Percentiles rank a stretch among this genome's conserved stretches.
phyloP scores from a whole-genome alignment of 92 coral and sea anemone genomes.

The Paragorgia papillata region DNA sequence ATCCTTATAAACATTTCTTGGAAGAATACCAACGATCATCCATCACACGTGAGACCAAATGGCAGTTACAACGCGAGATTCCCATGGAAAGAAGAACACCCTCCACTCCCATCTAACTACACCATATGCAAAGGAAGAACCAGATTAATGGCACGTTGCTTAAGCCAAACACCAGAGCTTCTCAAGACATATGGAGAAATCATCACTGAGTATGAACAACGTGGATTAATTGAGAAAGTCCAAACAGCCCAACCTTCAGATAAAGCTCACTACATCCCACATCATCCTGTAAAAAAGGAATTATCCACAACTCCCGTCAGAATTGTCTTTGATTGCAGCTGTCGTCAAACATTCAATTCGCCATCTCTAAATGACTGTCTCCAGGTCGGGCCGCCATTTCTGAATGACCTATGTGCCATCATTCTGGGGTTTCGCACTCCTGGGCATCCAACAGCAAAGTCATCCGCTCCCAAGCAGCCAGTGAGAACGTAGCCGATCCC shows the following conservation, averaged over 20 bases:
- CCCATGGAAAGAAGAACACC: constrained; percentile 58
- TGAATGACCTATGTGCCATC: constrained; percentile 43
- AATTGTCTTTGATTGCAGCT: constrained; percentile 61
- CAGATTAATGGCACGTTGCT: constrained; percentile 44
- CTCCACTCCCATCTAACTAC: constrained; percentile 43
- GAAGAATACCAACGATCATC: no score
- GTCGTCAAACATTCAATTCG: constrained; percentile 7
- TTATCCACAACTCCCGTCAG: constrained; percentile 63
- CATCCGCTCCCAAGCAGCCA: not conserved
- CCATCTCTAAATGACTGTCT: constrained; percentile 60
- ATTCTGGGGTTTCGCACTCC: constrained; percentile 41
- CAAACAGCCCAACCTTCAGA: constrained; percentile 4
- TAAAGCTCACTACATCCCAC: constrained; percentile 57
- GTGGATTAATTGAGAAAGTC: constrained; percentile 65
- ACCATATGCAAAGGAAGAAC: constrained; percentile 38
- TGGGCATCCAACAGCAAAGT: constrained; percentile 41
- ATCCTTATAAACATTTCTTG: no score
- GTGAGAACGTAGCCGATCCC: constrained; percentile 7
- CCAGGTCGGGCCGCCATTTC: constrained; percentile 39
- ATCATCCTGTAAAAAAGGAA: constrained; percentile 59
- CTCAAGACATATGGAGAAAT: constrained; percentile 42
- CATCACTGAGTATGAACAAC: constrained; percentile 51
- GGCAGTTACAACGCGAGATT: no score
- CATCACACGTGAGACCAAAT: no score
- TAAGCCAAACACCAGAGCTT: constrained; percentile 43